These are phyloP conservation scores for Notolepis coatsorum DNA, from an alignment of 2,797 vertebrate species.

Conservation along the genomic window DNA sequence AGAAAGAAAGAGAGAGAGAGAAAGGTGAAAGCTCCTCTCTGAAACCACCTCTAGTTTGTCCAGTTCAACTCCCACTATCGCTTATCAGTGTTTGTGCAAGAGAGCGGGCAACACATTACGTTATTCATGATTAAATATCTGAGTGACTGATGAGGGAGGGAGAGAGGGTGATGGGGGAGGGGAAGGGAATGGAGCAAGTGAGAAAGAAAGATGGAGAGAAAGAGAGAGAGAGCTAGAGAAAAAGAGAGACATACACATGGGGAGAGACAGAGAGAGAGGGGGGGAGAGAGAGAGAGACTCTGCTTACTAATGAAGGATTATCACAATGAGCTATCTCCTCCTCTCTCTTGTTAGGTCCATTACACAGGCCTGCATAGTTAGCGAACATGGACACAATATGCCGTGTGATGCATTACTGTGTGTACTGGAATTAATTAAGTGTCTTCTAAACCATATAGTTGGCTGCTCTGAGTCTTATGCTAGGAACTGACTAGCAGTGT, in stretches of 20 bases:
- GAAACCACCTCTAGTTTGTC: not conserved
- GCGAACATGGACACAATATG: too few species aligned
- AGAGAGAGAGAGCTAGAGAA: too few species aligned
- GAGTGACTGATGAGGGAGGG: conserved; percentile 57
- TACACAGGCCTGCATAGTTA: conserved; percentile 34
- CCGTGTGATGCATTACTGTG: not conserved
- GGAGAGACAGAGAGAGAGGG: not conserved
- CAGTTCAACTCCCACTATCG: conserved; percentile 30
- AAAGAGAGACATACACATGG: too few species aligned
- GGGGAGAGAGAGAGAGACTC: conserved; percentile 19
- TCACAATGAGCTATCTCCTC: conserved; percentile 36
- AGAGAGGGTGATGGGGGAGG: conserved; percentile 13
- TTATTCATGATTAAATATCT: conserved; percentile 71
- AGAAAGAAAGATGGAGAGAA: not conserved
- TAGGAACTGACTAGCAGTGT: not conserved
- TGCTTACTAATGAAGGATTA: conserved; percentile 67
- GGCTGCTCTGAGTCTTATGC: not conserved
- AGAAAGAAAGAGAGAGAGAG: not conserved
- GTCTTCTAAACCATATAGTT: not conserved
- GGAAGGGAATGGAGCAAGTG: not conserved
- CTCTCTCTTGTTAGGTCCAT: conserved; percentile 71
- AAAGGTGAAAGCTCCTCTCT: conserved; percentile 31
- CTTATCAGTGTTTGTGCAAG: conserved; percentile 31
- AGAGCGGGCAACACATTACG: conserved; percentile 53
- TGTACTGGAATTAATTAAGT: not conserved